Base-by-base conservation (phyloP, 2,797 vertebrate species). In the Lagodon rhomboides region DNA sequence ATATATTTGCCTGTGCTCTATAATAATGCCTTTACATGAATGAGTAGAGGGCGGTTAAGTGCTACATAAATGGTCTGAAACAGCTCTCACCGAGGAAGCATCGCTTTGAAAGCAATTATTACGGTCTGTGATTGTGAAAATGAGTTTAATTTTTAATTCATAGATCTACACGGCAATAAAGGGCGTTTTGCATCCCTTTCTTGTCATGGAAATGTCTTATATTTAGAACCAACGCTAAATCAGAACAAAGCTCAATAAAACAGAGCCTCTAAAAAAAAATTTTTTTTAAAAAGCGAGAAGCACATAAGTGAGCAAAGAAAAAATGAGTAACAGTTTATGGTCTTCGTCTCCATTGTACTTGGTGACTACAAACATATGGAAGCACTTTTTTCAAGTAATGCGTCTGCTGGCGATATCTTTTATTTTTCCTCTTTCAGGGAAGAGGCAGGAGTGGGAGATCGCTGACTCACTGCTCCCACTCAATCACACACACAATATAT, bases 1-100 rank as follows among this genome's bases (percentile, higher is more conserved):
- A 0, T 70, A 71, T 74, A 61, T 77, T 75, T 87, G 65, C 22
- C 3, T 41, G 66, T 70, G 65, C 65, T 90, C 83, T 82, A 54
- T 91, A 91, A 93, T 92, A 88, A 90, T 55, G 78, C 68, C 82
- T 89, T 69, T 80, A 75, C 63, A 53, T 68, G 69, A 89, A 82
- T 64, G 34, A 78, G 58, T 64, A 53, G 62, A 80, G 61, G 80
- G 67, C 9, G 61, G 43, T 71, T 82, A 56, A 49, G 54, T 30
- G 65, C 68, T 20, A 59, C 23, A 58, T 73, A 60, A 82, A 78
- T 43, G 61, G 22, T 58, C 23, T 80, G 50, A 62, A 83, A 80
- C 83, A 47, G 64, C 78, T 82, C 66, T 84, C 68, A 70, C 18
- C 46, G 44, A 60, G 70, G 68, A 86, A 47, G 50, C 75, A 38